Evolutionary conservation across 2,113 vertebrate species (phyloP).

Genomic region (Dromas ardeola): DNA sequence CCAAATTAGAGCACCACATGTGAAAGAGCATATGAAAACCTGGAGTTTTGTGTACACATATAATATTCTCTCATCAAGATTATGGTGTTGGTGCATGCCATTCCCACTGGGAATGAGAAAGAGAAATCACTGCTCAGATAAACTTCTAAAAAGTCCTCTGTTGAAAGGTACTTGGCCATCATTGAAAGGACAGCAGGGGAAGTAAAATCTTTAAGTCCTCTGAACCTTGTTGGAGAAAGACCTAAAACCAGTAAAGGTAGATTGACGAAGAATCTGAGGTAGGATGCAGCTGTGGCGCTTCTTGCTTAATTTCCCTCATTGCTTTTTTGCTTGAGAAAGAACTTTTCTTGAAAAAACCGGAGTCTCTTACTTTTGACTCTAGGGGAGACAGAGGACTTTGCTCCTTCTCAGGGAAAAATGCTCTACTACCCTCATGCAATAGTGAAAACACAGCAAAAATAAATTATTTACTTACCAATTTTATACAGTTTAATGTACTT

Average conservation of each 20-base stretch:
- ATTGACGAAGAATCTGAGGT: neutral
- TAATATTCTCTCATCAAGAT: neutral
- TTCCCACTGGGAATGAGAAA: neutral
- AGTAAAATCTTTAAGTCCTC: neutral
- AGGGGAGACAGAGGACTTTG: neutral
- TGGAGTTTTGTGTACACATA: rapidly evolving
- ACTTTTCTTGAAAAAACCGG: neutral
- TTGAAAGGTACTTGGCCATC: neutral
- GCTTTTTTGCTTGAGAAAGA: neutral
- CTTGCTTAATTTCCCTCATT: neutral
- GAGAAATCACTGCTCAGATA: neutral
- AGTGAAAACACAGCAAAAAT: neutral
- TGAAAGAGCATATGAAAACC: neutral
- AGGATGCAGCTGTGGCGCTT: neutral
- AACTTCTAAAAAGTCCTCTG: neutral
- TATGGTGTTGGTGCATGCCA: neutral
- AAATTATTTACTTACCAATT: slow-evolving; percentile 28
- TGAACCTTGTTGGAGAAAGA: neutral
- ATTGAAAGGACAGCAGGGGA: neutral
- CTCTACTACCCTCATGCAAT: neutral
- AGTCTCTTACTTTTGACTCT: neutral
- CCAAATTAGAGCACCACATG: neutral
- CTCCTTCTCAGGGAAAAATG: neutral
- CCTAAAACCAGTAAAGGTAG: neutral
- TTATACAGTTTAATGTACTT: neutral